Evolutionary conservation across 2,797 vertebrate species (phyloP), one percentile per base, ranked within the genome.

Genomic region (Galaxias olidus): DNA sequence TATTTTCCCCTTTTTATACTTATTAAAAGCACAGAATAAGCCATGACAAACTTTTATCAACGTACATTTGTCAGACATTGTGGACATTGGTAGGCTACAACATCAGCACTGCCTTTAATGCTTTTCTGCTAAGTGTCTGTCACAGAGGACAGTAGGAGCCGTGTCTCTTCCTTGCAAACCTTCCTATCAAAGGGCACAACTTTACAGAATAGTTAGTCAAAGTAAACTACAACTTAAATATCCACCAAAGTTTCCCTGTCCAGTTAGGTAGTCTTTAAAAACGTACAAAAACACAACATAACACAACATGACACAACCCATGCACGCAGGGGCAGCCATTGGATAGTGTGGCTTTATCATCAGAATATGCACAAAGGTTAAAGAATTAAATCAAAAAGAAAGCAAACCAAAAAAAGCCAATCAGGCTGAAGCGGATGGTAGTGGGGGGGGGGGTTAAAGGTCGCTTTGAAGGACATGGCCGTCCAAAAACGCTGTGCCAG

Each of bases 351-450:
- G 30, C 30, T 3, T 20, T 51, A 17, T 55, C 44, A 49, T 60
- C 59, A 19, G 44, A 12, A 60, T 60, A 60, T 47, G 45, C 48
- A 48, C 40, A 10, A 49, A 47, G 9, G 19, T 60, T 50, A 41
- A 51, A 49, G n/a, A 1, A 42, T 48, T 64, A 49, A 47, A 42
- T 4, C 43, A 57, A 44, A 41, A 45, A 47, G 20, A 20, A 48
- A 40, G 17, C 40, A 46, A 58, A 56, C 52, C 14, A 40, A 18
- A 53, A 61, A 49, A 65, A 19, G 19, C 13, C 19, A 43, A 63
- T 47, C 18, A 66, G 14, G 59, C 58, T 66, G 45, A 60, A 17
- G 15, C 61, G 46, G 63, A 76, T 66, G 68, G 65, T 63, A 74
- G 58, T 51, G 47, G 41, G 20, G n/a, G 12, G n/a, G n/a, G n/a